Percentiles rank a stretch among this genome's conserved stretches.
Conservation (phyloP, 2,888 invertebrate species). For the Drosophila borborema region DNA sequence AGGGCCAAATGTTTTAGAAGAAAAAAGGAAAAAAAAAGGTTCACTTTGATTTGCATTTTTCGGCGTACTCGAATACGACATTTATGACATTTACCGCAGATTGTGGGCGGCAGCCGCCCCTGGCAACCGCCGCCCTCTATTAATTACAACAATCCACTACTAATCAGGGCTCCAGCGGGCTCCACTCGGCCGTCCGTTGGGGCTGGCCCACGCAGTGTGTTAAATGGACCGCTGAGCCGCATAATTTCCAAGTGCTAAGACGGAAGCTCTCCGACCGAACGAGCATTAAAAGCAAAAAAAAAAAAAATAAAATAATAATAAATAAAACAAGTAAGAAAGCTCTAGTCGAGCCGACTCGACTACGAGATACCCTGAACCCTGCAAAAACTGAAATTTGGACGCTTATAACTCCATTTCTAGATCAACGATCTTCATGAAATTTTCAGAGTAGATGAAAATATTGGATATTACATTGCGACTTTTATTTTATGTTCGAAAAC, state of each 20-base stretch:
- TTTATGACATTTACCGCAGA: constrained; percentile 67
- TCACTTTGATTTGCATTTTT: constrained; percentile 74
- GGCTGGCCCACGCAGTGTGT: constrained; percentile 44
- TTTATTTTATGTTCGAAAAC: too few relatives aligned
- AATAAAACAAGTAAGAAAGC: not conserved
- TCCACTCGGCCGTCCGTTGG: not conserved
- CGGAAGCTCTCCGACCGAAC: not conserved
- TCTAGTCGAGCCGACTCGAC: too few relatives aligned
- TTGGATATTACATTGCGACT: too few relatives aligned
- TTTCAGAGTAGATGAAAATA: too few relatives aligned
- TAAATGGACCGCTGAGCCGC: constrained; percentile 68
- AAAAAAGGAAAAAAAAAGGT: constrained; percentile 44
- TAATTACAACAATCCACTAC: constrained; percentile 65
- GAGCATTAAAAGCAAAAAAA: not conserved
- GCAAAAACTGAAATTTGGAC: too few relatives aligned
- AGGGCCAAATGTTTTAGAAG: not conserved
- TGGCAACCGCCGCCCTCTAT: constrained; percentile 38
- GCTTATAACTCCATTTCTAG: too few relatives aligned
- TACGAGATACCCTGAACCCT: too few relatives aligned
- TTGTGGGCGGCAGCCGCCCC: constrained; percentile 29
- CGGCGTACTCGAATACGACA: constrained; percentile 40
- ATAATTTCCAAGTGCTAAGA: constrained; percentile 55
- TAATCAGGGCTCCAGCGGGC: constrained; percentile 41
- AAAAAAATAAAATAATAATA: not conserved
- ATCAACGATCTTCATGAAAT: too few relatives aligned